Base-by-base conservation (phyloP, 2,113 vertebrate species). In the Tauraco erythrolophus region DNA sequence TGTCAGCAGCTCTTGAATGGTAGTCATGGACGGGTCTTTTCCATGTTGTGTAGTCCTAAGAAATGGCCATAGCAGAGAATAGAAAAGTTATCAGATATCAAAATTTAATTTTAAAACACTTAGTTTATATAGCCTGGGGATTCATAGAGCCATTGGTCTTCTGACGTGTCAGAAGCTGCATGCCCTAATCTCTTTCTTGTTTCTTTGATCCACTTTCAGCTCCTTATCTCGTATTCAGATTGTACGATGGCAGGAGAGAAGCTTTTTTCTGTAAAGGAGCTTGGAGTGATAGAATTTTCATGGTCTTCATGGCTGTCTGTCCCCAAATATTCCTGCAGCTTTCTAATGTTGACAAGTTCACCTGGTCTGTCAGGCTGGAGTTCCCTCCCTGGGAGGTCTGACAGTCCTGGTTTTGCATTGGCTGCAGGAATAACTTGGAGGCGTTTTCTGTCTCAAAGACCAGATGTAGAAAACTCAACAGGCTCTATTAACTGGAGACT, bases 121-220 rank as follows among this genome's bases (percentile, higher is more conserved):
- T 74, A 23, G 22, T 85, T 91, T 91, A 39, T 88, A 23, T 91
- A 88, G 89, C 93, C 94, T 92, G 81, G 19, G 96, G 92, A 76
- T 89, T 96, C 87, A 65, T 6, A 57, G 61, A 84, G 74, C 81
- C 89, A 89, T 41, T 92, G 96, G 93, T 93, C 93, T 97, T 94
- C 87, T 64, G 76, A 92, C 77, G 0, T 97, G 96, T 97, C 88
- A 68, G 92, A 84, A 97, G 78, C 89, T 96, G 96, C 70, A 79
- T 48, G 33, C 77, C 24, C 69, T 93, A 84, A 94, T 94, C 80
- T 87, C 37, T 76, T 76, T 50, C 39, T 65, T 78, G 46, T 93
- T 83, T 84, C 95, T 97, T 97, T 96, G 96, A 96, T 96, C 94
- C 84, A 7, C 78, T 95, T 96, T 95, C 87, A 97, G 89, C 53